A percentile compares a stretch with the other conserved stretches of the same genome.
Conservation (phyloP, 1,140 invertebrate species). For the Melipona quadrifasciata region DNA sequence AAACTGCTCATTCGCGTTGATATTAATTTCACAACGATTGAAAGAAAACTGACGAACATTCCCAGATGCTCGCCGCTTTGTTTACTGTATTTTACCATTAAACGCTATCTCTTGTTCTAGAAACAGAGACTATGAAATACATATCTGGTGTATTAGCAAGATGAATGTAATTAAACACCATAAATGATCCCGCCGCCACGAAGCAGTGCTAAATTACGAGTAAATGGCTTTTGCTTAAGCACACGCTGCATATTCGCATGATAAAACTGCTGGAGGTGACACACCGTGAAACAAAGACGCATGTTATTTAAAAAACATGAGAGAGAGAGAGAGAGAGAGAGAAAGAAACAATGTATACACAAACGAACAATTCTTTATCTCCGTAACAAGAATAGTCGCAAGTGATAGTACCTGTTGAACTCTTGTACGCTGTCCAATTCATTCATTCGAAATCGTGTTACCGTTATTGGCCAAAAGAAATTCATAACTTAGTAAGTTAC, state of each 20-base stretch:
- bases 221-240: slow-evolving; percentile 5
- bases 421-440: slow-evolving; percentile 24
- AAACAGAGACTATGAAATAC: neutral
- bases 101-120: neutral
- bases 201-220: slow-evolving; percentile 3
- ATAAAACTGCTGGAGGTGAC: slow-evolving; percentile 9
- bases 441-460: slow-evolving; percentile 58
- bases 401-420: slow-evolving; percentile 53
- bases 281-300: neutral
- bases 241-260: neutral
- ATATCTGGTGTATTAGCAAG: neutral
- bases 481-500: slow-evolving; percentile 12
- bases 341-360: neutral
- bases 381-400: neutral
- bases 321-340: no score
- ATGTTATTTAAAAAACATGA: neutral
- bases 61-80: no score
- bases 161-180: slow-evolving; percentile 25
- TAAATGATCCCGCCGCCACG: slow-evolving; percentile 4
- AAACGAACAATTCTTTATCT: slow-evolving; percentile 1
- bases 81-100: neutral
- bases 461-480: neutral
- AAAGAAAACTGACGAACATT: no score
- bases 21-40: neutral
- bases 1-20: no score